Evolutionary conservation across 2,113 vertebrate genomes (phyloP).

Genomic region (Pelecanoides urinatrix): DNA sequence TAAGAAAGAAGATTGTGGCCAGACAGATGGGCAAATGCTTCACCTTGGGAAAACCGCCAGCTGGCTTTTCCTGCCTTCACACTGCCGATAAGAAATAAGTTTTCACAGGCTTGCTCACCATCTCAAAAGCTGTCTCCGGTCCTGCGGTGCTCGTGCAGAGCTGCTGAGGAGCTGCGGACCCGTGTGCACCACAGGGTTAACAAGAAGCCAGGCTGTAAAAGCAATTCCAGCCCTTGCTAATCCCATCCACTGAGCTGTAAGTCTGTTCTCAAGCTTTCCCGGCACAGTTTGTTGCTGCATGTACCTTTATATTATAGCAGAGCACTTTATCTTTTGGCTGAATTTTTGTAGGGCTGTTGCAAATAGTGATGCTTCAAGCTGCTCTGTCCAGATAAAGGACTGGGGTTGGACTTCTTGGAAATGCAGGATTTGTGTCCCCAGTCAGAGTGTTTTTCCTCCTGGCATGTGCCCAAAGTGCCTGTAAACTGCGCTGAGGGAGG

Average conservation of each 20-base stretch:
- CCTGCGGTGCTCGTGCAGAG: neutral
- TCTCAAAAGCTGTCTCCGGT: neutral
- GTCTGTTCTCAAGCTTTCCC: neutral
- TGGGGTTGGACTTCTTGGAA: neutral
- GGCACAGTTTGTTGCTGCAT: neutral
- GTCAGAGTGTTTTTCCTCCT: neutral
- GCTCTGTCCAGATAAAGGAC: neutral
- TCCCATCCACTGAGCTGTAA: neutral
- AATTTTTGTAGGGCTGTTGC: neutral
- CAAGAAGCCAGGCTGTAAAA: neutral
- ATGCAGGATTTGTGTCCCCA: neutral
- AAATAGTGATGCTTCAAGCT: neutral
- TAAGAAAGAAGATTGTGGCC: neutral
- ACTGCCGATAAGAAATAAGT: neutral
- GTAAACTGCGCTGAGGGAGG: neutral
- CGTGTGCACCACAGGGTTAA: neutral
- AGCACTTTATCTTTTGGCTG: neutral
- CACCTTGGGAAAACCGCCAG: neutral
- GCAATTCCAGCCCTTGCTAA: conserved; percentile 24
- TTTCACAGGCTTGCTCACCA: neutral
- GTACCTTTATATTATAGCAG: neutral
- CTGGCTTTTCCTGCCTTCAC: neutral
- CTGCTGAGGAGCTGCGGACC: neutral
- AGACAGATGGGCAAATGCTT: neutral
- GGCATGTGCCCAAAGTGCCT: neutral